Base-by-base conservation (phyloP, 1,140 invertebrate genomes). In the Portunus trituberculatus region DNA sequence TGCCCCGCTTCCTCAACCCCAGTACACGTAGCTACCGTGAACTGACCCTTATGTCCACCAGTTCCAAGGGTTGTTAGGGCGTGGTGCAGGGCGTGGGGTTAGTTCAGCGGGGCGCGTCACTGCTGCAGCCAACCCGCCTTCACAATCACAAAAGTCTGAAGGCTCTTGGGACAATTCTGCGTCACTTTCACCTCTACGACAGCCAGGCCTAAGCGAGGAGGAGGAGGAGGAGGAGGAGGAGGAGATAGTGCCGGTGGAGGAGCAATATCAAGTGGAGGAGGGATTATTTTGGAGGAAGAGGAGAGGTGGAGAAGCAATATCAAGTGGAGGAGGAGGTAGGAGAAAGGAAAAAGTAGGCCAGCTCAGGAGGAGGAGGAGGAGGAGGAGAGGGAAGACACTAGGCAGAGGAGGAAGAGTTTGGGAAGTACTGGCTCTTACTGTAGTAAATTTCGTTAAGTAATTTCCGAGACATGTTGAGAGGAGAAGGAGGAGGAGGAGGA, bases 171-270 rank as follows among this genome's bases (percentile, higher is more conserved):
- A 67, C 86, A 89, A 82, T 67, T 76, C 45, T 0, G 29, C 59
- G 87, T 94, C 93, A 67, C 67, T 94, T 94, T 94, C 59, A 88
- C 93, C 93, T 90, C 48, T 90, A 76, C 31, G 87, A 82, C 46
- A n/a, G 10, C 39, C 86, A 32, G 10, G 31, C 59, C 59, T 39
- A 94, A 76, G 88, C 39, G 39, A 76, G 67, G 67, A 76, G 25
- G 25, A 76, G 67, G 67, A n/a, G 67, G 67, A 76, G 67, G n/a
- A 76, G 67, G 67, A n/a, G 52, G 52, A n/a, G 67, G 93, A 87
- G 28, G 92, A 84, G 25, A 28, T 2, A 16, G 25, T 10, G 39
- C 20, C 16, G 82, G 32, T 4, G 39, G 31, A 86, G 28, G 76
- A 52, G 32, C n/a, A 29, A 86, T 0, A 45, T 3, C 8, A 12